A percentile compares a stretch with the other conserved stretches of the same genome.
phyloP scores from a whole-genome alignment of 1,140 invertebrate species.

The Fragariocoptes setiger region DNA sequence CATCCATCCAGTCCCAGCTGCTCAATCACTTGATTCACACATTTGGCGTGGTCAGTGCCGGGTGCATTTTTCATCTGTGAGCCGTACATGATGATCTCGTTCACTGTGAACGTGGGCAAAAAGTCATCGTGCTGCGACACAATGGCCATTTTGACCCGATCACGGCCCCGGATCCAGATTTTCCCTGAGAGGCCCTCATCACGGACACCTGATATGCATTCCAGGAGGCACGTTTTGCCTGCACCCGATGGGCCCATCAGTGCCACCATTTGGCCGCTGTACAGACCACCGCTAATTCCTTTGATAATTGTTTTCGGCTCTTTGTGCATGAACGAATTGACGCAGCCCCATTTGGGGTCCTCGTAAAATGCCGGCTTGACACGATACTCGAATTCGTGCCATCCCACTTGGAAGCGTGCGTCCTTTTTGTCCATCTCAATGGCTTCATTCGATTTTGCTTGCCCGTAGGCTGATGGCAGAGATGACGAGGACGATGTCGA shows the following conservation, averaged over 20 bases:
- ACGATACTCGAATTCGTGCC: neutral
- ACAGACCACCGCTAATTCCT: constrained; percentile 7
- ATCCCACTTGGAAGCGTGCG: neutral
- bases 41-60: neutral
- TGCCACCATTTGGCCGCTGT: neutral
- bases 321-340: neutral
- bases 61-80: neutral
- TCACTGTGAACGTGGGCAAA: neutral
- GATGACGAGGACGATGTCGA: no score
- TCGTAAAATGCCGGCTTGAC: neutral
- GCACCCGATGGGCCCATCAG: constrained; percentile 7
- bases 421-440: no score
- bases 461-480: no score
- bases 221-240: constrained; percentile 8
- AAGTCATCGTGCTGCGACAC: neutral
- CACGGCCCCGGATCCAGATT: neutral
- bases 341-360: neutral
- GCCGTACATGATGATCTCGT: neutral
- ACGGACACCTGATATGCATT: constrained; percentile 1
- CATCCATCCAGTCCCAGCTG: neutral
- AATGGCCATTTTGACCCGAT: neutral
- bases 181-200: neutral
- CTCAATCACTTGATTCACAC: neutral
- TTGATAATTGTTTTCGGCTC: neutral
- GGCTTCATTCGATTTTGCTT: no score